Percentiles rank a stretch among this genome's conserved stretches.
These are phyloP conservation scores for Apus apus DNA, from an alignment of 2,113 vertebrate species.

Conservation along the genomic window DNA sequence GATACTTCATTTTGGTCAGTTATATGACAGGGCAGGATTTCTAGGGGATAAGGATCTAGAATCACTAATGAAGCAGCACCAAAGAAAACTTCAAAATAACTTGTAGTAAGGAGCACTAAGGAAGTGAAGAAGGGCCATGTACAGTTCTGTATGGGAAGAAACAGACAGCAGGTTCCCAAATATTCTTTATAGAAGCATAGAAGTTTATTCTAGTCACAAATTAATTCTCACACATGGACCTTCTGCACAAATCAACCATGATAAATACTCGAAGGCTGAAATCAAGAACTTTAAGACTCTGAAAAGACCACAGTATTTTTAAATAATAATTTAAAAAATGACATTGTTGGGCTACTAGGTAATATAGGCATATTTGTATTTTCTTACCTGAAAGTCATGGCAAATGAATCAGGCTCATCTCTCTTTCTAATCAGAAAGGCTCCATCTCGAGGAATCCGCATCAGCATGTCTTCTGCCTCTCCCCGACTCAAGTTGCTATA, in stretches of 20 bases:
- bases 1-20: neutral
- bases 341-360: neutral
- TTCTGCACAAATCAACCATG: neutral
- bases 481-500: conserved; percentile 92
- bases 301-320: neutral
- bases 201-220: neutral
- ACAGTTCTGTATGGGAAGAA: neutral
- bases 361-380: neutral
- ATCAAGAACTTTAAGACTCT: neutral
- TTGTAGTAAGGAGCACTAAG: neutral
- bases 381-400: conserved; percentile 94
- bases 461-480: conserved; percentile 93
- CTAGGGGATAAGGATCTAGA: neutral
- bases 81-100: neutral
- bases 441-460: conserved; percentile 93
- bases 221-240: neutral
- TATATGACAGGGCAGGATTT: neutral
- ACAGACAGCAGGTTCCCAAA: neutral
- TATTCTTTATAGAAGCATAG: neutral
- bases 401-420: conserved; percentile 87
- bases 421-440: conserved; percentile 94
- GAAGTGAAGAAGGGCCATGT: neutral
- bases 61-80: neutral
- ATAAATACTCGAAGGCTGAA: neutral
- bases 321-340: neutral